phyloP scores from a whole-genome alignment of 2,113 vertebrate species.

The Lucifuga dentata region DNA sequence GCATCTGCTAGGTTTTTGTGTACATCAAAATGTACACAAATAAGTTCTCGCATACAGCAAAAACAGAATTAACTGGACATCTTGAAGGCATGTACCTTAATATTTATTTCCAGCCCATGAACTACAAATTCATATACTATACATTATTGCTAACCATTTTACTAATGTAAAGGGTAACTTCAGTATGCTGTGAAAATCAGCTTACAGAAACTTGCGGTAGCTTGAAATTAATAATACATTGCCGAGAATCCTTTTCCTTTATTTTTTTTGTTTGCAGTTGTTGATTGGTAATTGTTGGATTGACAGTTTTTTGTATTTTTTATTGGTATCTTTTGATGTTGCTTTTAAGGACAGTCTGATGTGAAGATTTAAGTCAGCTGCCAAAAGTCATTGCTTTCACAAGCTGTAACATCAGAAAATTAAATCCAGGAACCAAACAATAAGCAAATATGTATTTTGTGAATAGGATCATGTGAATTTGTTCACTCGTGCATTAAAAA shows the following conservation, averaged over 20 bases:
- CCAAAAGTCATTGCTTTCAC: slow-evolving; percentile 18
- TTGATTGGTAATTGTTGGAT: neutral
- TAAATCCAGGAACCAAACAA: neutral
- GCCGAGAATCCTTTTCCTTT: slow-evolving; percentile 3
- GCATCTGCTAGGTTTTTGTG: too few species aligned
- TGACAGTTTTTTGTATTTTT: too few species aligned
- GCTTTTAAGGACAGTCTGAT: slow-evolving; percentile 11
- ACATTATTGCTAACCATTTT: neutral
- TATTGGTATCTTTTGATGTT: neutral
- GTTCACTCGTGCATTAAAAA: neutral
- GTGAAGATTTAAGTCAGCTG: too few species aligned
- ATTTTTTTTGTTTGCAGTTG: slow-evolving; percentile 1
- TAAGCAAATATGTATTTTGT: too few species aligned
- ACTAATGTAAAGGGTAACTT: too few species aligned
- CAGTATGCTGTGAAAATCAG: too few species aligned
- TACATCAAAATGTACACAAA: too few species aligned
- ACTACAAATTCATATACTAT: too few species aligned
- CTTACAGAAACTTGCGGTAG: neutral
- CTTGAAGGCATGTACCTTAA: too few species aligned
- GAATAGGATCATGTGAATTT: neutral
- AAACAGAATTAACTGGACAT: too few species aligned
- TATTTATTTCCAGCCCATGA: too few species aligned
- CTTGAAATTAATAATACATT: neutral
- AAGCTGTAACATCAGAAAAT: slow-evolving; percentile 14
- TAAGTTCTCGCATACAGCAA: too few species aligned